Percentiles rank a stretch among this genome's conserved stretches.
phyloP scores from a whole-genome alignment of 2,888 invertebrate genomes.

The Heliconius ismenius region DNA sequence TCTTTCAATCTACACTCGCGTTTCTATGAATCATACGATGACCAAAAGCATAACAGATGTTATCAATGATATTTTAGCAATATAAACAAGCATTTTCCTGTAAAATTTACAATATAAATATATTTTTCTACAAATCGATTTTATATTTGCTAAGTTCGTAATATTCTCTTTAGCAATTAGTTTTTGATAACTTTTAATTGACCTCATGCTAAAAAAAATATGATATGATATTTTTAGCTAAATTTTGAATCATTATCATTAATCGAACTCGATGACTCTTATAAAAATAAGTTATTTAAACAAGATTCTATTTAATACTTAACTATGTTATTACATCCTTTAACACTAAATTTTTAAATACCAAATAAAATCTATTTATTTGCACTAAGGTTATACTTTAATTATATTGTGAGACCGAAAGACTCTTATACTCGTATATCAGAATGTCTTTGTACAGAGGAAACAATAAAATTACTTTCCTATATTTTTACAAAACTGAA shows the following conservation, averaged over 20 bases:
- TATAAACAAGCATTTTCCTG: neutral
- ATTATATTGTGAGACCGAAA: no score
- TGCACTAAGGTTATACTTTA: no score
- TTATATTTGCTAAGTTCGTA: neutral
- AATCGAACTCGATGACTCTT: neutral
- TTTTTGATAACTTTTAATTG: slow-evolving; percentile 11
- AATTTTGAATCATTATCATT: neutral
- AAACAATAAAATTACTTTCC: no score
- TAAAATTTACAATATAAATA: neutral
- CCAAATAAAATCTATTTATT: no score
- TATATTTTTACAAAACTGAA: no score
- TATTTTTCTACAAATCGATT: neutral
- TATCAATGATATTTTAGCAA: neutral
- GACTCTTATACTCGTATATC: no score
- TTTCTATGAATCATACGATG: slow-evolving; percentile 1
- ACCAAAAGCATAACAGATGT: neutral
- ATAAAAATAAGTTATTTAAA: neutral
- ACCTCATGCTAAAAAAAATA: neutral
- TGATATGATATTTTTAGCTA: neutral
- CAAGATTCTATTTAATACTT: neutral
- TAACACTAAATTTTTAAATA: no score
- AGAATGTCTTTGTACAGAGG: no score
- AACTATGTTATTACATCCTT: no score
- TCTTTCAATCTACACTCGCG: neutral
- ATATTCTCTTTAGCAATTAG: neutral